Percentiles rank a stretch among this genome's conserved stretches.
Conservation (phyloP, 2,113 vertebrate species). For the Anseranas semipalmata region DNA sequence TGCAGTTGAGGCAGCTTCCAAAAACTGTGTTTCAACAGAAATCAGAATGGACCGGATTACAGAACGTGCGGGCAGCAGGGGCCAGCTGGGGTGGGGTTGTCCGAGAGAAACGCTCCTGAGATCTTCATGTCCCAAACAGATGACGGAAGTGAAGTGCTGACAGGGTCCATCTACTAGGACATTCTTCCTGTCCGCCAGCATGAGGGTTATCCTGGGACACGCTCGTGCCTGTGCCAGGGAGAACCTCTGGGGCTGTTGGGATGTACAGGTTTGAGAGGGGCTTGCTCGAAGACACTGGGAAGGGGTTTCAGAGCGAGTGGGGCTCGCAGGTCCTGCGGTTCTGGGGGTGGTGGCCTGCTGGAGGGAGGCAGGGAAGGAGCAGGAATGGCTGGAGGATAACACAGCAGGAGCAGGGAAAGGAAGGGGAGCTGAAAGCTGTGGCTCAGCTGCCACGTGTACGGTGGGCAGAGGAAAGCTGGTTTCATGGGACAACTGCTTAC, state of each 20-base stretch:
- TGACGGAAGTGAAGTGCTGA: neutral
- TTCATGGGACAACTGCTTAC: neutral
- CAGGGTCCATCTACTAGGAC: neutral
- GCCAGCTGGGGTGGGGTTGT: accelerated
- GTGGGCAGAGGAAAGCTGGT: neutral
- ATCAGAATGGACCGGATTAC: neutral
- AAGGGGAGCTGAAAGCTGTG: neutral
- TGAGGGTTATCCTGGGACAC: accelerated
- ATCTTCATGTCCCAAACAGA: neutral
- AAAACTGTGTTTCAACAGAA: neutral
- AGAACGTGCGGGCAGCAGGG: neutral
- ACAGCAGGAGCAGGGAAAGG: neutral
- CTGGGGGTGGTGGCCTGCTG: neutral
- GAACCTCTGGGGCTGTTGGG: neutral
- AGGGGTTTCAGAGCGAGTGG: neutral
- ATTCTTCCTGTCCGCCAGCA: neutral
- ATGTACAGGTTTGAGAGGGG: neutral
- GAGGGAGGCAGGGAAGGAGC: neutral
- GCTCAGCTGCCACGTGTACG: neutral
- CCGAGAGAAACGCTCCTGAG: neutral
- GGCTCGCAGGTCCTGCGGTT: neutral
- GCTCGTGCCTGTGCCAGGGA: accelerated
- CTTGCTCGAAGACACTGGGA: neutral
- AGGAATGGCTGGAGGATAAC: neutral
- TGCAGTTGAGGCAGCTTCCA: neutral